Conservation (phyloP, 2,113 vertebrate genomes). For the Artemisiospiza belli region DNA sequence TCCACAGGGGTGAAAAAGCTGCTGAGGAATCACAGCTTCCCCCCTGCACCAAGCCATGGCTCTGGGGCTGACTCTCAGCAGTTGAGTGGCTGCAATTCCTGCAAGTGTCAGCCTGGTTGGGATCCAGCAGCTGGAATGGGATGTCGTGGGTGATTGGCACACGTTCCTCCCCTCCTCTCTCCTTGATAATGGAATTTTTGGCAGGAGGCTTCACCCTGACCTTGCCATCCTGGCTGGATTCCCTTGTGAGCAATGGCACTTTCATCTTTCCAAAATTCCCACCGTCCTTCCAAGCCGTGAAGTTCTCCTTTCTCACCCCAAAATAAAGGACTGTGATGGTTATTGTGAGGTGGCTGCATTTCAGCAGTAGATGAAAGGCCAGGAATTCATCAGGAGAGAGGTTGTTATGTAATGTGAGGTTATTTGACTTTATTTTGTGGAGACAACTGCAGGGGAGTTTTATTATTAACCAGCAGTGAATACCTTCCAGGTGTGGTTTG, state of each 20-base stretch:
- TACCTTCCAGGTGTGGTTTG: not conserved
- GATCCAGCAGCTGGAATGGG: not conserved
- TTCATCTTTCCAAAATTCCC: not conserved
- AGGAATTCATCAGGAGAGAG: not conserved
- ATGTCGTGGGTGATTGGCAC: not conserved
- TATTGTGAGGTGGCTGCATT: not conserved
- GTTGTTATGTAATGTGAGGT: not conserved
- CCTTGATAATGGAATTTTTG: slow-evolving; percentile 27
- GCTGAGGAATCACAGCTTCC: not conserved
- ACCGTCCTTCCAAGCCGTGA: not conserved
- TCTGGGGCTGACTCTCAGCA: not conserved
- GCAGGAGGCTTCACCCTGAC: slow-evolving; percentile 12
- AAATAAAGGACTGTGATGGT: not conserved
- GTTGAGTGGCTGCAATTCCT: not conserved
- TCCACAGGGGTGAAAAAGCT: not conserved
- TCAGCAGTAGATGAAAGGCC: not conserved
- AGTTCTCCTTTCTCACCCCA: not conserved
- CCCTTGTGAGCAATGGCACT: not conserved
- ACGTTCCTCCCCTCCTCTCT: not conserved
- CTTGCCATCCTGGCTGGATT: not conserved
- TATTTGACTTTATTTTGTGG: not conserved
- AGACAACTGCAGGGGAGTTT: not conserved
- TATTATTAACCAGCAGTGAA: not conserved
- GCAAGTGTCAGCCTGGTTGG: not conserved
- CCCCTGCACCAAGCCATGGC: not conserved